Conservation (phyloP, 1,140 invertebrate genomes). For the Berghia stephanieae region DNA sequence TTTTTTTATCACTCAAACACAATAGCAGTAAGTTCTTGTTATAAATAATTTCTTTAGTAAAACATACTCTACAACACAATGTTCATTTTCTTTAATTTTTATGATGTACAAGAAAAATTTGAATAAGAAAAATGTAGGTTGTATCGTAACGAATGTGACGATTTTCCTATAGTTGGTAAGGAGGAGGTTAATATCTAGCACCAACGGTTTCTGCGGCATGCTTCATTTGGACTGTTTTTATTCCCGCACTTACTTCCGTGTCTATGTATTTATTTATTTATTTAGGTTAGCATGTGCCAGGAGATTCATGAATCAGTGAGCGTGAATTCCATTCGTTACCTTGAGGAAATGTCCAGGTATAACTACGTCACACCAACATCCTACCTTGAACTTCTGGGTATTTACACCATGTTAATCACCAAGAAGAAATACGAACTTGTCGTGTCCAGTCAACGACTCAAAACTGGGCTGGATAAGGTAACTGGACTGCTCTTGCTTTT, state of each 20-base stretch:
- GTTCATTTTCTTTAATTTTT: too few species aligned
- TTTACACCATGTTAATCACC: conserved; percentile 71
- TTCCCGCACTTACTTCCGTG: background rate
- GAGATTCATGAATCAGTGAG: conserved; percentile 62
- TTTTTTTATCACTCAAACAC: too few species aligned
- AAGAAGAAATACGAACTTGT: conserved; percentile 76
- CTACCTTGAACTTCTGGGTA: conserved; percentile 66
- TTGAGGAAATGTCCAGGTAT: conserved; percentile 72
- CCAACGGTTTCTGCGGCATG: too few species aligned
- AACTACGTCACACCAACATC: conserved; percentile 69
- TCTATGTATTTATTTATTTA: background rate
- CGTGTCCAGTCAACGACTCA: conserved; percentile 76
- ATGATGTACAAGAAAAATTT: too few species aligned
- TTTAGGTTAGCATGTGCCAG: conserved; percentile 63
- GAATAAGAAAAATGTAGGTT: too few species aligned
- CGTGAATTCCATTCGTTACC: conserved; percentile 71
- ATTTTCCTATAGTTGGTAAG: too few species aligned
- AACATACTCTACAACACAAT: too few species aligned
- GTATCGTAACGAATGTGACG: too few species aligned
- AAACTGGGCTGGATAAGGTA: conserved; percentile 80
- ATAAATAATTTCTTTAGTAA: too few species aligned
- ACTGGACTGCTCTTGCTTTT: background rate
- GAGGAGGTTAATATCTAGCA: too few species aligned
- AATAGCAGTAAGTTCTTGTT: too few species aligned
- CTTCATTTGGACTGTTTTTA: too few species aligned